Base-by-base conservation (phyloP, 2,113 vertebrate species). In the Cariama cristata region DNA sequence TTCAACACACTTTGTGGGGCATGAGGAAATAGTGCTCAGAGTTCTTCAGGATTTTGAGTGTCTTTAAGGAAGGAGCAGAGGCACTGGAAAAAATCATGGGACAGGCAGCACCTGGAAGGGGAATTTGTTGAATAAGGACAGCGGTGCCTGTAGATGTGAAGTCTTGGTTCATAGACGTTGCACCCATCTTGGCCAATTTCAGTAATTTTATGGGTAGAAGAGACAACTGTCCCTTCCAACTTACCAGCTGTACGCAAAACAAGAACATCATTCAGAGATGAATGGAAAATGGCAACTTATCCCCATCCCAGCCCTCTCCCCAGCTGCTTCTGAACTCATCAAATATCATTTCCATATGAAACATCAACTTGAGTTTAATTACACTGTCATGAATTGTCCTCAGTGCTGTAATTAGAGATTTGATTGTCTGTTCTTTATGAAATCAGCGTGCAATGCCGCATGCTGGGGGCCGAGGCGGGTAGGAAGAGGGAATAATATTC, bases 291-390 rank as follows among this genome's bases (percentile, higher is more conserved):
- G 63, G 64, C 45, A 91, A 75, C 18, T 10, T 45, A 74, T 79
- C 75, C 58, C 80, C 62, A 40, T 32, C 66, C 86, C 55, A 93
- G 33, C 45, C 90, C 55, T 86, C 90, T 76, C 77, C 84, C 90
- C 93, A 95, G 90, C 92, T 91, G 76, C 90, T 95, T 89, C 76
- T 71, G 72, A 96, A 94, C 72, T 88, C 96, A 97, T 91, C 97
- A 95, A 93, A 97, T 83, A 66, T 91, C 94, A 96, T 97, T 98
- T 97, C 98, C 97, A 96, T 60, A 93, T 26, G 88, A 92, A 96
- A 86, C 92, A 94, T 93, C 87, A 66, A 95, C 94, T 72, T 33
- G 75, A 93, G 74, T 93, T 89, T 88, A 94, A 97, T 95, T 82
- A 85, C 63, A 77, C 82, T 42, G 90, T 42, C 97, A 94, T 81